Evolutionary conservation across 35 echinoderm and acorn worm species (phyloP), one percentile per base, ranked within the genome.

Genomic region (Apostichopus parvimensis): DNA sequence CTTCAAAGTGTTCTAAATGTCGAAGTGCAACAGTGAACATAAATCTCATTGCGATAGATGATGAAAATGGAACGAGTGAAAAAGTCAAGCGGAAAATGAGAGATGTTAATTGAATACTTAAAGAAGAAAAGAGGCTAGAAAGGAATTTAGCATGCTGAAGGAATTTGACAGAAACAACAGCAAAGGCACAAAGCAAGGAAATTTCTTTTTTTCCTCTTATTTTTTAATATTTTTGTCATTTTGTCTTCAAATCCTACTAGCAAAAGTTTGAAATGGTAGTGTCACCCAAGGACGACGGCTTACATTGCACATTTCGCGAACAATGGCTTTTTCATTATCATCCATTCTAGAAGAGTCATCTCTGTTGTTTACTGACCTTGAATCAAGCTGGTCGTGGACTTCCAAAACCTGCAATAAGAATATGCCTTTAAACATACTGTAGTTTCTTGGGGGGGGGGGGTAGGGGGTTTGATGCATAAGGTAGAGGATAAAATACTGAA

Each of bases 241-340:
- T 11, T 80, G 25, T 80, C 4, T 80, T 53, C 25, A 14, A 80
- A 21, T 80, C 26, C 78, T n/a, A 76, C 8, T 53, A 72, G 60
- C 23, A 88, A 52, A 60, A n/a, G 60, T 9, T 66, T 53, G 64
- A 88, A 88, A 88, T 58, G 58, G 55, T 84, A 59, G 52, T 72
- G 62, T 88, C 60, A 71, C 86, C 86, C 86, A 9, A 73, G 64
- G 86, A 34, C 25, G 60, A 52, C 86, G 52, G 62, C 97, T 96
- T 93, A 98, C 97, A 93, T 98, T 98, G 88, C 97, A 98, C 97
- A 98, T 98, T 88, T 98, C 97, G 70, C 97, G 91, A 73, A 98
- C 97, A 83, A 98, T 98, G 90, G 97, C 97, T 92, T 94, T 95
- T 77, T 98, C 92, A 87, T 98, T 98, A 86, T 94, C 95, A 79